A percentile compares a stretch with the other conserved stretches of the same genome.
These are phyloP conservation scores for Eubucco bourcierii DNA, from an alignment of 2,113 vertebrate genomes.

Conservation along the genomic window DNA sequence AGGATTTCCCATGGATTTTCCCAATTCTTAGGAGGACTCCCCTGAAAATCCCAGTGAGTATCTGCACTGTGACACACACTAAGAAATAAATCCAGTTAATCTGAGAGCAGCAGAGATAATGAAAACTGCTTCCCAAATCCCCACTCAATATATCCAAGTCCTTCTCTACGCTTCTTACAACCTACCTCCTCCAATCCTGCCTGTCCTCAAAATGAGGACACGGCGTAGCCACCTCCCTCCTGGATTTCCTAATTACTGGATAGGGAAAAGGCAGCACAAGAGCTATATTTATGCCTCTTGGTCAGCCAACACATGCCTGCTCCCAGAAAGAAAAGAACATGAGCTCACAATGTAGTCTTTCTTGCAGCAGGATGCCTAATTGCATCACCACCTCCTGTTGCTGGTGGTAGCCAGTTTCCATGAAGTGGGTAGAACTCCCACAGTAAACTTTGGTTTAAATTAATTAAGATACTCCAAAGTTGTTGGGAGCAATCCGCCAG, in stretches of 20 bases:
- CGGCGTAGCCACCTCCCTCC: not conserved
- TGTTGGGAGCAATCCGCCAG: not conserved
- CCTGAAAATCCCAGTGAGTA: slow-evolving; percentile 23
- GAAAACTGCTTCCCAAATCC: slow-evolving; percentile 62
- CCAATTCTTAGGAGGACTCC: slow-evolving; percentile 1
- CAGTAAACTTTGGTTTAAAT: slow-evolving; percentile 36
- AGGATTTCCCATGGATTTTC: slow-evolving; percentile 44
- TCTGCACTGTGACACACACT: not conserved
- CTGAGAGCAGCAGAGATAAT: slow-evolving; percentile 52
- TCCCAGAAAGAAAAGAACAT: not conserved
- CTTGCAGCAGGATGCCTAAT: slow-evolving; percentile 9
- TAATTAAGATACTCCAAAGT: slow-evolving; percentile 31
- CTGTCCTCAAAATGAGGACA: slow-evolving; percentile 51
- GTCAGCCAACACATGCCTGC: not conserved
- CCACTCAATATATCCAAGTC: slow-evolving; percentile 60
- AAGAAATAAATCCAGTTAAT: slow-evolving; percentile 60
- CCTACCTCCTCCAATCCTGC: not conserved
- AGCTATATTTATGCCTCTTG: slow-evolving; percentile 27
- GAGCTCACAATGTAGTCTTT: not conserved
- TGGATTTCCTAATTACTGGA: slow-evolving; percentile 37
- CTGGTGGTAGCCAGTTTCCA: not conserved
- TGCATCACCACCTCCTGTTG: not conserved
- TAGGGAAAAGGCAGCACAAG: not conserved
- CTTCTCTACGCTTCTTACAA: not conserved
- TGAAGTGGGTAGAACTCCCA: not conserved